A percentile compares a stretch with the other conserved stretches of the same genome.
These are phyloP conservation scores for Mormoops blainvillei DNA, from an alignment of 2,113 vertebrate genomes.

Conservation along the genomic window DNA sequence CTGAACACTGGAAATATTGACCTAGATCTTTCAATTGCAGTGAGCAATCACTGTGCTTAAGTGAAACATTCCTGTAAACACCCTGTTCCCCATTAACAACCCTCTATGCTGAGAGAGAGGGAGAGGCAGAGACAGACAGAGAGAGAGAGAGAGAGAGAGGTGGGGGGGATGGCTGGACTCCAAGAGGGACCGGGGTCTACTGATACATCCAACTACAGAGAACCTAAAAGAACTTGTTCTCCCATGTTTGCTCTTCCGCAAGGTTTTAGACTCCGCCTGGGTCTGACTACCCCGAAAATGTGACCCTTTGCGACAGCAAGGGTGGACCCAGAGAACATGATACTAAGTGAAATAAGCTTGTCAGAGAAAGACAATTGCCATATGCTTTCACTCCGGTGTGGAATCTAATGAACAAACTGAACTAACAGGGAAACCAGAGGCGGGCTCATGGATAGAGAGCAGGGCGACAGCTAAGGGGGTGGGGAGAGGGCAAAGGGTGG, in stretches of 20 bases:
- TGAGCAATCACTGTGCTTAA: neutral
- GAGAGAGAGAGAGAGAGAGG: neutral
- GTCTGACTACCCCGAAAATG: neutral
- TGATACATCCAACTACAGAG: neutral
- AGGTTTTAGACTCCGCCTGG: neutral
- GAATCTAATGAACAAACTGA: too few species aligned
- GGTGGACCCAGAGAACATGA: too few species aligned
- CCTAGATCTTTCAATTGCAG: neutral
- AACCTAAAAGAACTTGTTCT: neutral
- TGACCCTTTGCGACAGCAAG: neutral
- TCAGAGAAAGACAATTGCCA: too few species aligned
- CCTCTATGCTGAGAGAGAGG: neutral
- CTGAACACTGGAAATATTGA: neutral
- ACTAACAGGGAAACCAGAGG: too few species aligned
- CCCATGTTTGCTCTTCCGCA: neutral
- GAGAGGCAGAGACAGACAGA: too few species aligned
- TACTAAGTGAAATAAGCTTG: too few species aligned
- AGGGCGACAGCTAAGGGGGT: too few species aligned
- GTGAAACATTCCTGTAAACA: neutral
- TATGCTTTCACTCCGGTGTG: too few species aligned
- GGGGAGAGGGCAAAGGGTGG: too few species aligned
- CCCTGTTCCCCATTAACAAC: neutral
- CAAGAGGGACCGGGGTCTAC: neutral
- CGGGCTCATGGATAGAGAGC: too few species aligned
- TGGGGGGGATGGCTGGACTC: too few species aligned